Evolutionary conservation across 2,113 vertebrate species (phyloP).

Genomic region (Recurvirostra avosetta): DNA sequence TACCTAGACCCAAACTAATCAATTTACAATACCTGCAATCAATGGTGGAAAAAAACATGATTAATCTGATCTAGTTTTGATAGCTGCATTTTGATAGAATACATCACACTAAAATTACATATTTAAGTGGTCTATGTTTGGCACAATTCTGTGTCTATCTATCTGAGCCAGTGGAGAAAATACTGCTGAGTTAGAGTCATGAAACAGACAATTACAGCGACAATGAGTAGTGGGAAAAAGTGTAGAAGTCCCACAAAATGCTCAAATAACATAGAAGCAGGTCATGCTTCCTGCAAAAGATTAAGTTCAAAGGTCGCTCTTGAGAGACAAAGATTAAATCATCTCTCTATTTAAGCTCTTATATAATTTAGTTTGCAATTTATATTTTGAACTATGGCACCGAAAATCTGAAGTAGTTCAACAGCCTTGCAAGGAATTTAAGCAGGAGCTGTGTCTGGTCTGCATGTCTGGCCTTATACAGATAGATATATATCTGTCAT

Average conservation of each 20-base stretch:
- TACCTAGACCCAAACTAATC: not conserved
- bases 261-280: not conserved
- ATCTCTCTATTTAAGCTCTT: conserved; percentile 1
- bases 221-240: not conserved
- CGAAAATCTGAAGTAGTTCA: not conserved
- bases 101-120: not conserved
- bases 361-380: conserved; percentile 11
- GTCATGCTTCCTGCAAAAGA: not conserved
- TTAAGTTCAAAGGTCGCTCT: not conserved
- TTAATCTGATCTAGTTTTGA: not conserved
- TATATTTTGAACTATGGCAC: not conserved
- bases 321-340: conserved; percentile 16
- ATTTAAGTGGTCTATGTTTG: not conserved
- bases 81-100: not conserved
- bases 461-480: not conserved
- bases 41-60: not conserved
- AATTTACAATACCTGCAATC: not conserved
- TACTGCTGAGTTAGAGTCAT: not conserved
- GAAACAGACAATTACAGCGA: not conserved
- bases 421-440: not conserved
- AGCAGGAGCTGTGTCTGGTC: not conserved
- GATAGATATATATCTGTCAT: not conserved
- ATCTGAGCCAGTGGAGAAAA: not conserved
- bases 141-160: not conserved
- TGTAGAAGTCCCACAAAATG: not conserved